phyloP scores from a whole-genome alignment of 2,113 vertebrate species.

The Brevimyrus niger region DNA sequence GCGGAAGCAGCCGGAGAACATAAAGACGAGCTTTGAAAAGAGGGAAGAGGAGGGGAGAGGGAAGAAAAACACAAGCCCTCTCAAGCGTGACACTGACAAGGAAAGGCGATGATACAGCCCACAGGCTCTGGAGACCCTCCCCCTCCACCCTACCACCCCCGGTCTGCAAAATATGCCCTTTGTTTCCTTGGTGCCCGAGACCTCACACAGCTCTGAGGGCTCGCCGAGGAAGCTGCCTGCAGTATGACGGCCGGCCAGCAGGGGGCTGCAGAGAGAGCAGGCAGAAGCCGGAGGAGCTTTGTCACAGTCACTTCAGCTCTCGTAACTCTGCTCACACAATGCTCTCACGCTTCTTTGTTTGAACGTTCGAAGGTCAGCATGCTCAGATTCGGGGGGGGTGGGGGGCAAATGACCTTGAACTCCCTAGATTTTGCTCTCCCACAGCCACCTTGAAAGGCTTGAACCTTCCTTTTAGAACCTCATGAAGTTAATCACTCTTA shows the following conservation, averaged over 20 bases:
- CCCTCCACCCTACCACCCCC: slow-evolving; percentile 20
- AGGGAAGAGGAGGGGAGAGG: slow-evolving; percentile 20
- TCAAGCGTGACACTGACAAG: slow-evolving; percentile 33
- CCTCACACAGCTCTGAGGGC: slow-evolving; percentile 41
- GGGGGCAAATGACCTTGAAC: background rate
- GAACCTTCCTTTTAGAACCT: background rate
- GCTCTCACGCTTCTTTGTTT: background rate
- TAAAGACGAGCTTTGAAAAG: slow-evolving; percentile 73
- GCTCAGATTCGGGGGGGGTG: background rate
- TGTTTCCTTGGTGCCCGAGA: slow-evolving; percentile 45
- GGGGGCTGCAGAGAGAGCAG: slow-evolving; percentile 32
- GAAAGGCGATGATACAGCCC: slow-evolving; percentile 24
- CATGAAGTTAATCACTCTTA: background rate
- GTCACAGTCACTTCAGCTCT: background rate
- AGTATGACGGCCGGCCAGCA: slow-evolving; percentile 38
- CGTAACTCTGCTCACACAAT: background rate
- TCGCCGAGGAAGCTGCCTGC: background rate
- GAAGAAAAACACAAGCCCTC: background rate
- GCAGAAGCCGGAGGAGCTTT: background rate
- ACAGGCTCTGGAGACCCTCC: slow-evolving; percentile 18
- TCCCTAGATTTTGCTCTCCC: background rate
- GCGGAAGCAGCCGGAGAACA: slow-evolving; percentile 62
- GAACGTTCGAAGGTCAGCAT: background rate
- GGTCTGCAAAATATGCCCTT: slow-evolving; percentile 48
- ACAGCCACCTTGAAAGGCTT: background rate